These are phyloP conservation scores for Cottus gobio DNA, from an alignment of 2,113 vertebrate species.

Conservation along the genomic window DNA sequence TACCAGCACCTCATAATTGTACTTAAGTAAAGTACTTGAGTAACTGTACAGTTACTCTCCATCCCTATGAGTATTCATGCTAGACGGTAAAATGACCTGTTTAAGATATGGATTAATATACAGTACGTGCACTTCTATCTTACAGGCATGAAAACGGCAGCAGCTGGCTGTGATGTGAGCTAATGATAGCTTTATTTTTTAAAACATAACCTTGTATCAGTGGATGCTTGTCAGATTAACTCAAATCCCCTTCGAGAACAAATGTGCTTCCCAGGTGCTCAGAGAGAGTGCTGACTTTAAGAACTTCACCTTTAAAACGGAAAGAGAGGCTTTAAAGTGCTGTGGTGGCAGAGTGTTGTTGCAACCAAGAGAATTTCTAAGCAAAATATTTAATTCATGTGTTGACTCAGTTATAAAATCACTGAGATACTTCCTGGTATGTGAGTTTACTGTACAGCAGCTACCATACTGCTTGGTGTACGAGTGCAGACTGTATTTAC, in stretches of 20 bases:
- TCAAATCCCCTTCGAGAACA: constrained; percentile 1
- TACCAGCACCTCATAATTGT: neutral
- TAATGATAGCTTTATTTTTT: neutral
- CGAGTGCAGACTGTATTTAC: constrained; percentile 29
- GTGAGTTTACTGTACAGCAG: constrained; percentile 10
- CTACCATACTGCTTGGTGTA: constrained; percentile 8
- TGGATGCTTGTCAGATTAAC: constrained; percentile 28
- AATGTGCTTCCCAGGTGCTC: constrained; percentile 14
- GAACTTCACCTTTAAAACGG: constrained; percentile 45
- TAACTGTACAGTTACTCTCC: neutral
- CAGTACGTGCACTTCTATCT: neutral
- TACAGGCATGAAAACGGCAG: neutral
- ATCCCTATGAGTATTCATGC: neutral
- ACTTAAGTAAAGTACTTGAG: neutral
- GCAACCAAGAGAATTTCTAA: constrained; percentile 40
- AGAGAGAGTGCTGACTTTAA: constrained; percentile 45
- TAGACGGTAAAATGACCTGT: neutral
- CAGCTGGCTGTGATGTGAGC: neutral
- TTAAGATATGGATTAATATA: neutral
- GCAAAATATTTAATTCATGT: constrained; percentile 63
- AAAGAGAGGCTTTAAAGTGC: constrained; percentile 45
- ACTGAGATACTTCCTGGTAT: constrained; percentile 31
- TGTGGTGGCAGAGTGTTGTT: constrained; percentile 39
- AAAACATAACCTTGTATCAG: neutral
- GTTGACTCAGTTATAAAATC: constrained; percentile 38